phyloP scores from a whole-genome alignment of 2,888 invertebrate species.

The Andrena chrysosceles region DNA sequence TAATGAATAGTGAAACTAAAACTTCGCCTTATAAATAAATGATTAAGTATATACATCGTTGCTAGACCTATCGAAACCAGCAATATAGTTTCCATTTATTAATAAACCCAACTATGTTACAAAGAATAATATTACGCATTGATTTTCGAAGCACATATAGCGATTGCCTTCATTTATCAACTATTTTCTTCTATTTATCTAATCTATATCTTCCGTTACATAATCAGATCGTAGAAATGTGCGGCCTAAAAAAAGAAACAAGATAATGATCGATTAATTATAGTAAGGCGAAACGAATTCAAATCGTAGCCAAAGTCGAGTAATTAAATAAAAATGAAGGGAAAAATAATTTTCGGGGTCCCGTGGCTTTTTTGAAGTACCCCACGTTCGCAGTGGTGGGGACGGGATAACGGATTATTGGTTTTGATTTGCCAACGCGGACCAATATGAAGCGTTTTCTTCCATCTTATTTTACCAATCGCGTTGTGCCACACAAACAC shows the following conservation, averaged over 20 bases:
- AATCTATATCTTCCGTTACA: not conserved
- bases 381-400: not conserved
- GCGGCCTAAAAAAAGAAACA: too few species aligned
- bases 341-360: too few species aligned
- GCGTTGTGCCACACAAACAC: slow-evolving; percentile 81
- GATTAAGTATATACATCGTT: not conserved
- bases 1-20: not conserved
- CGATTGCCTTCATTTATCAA: not conserved
- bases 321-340: too few species aligned
- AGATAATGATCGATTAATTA: too few species aligned
- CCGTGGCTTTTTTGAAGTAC: not conserved
- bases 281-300: too few species aligned
- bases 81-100: slow-evolving; percentile 32
- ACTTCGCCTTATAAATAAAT: slow-evolving; percentile 2
- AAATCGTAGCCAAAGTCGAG: too few species aligned
- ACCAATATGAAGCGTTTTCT: slow-evolving; percentile 68
- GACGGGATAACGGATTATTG: slow-evolving; percentile 37
- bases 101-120: not conserved
- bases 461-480: slow-evolving; percentile 73
- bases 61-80: slow-evolving; percentile 1
- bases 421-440: slow-evolving; percentile 77
- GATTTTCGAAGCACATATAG: slow-evolving; percentile 26
- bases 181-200: not conserved
- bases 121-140: not conserved
- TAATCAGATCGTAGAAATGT: too few species aligned